Evolutionary conservation across 2,888 invertebrate genomes (phyloP).

Genomic region (Conus canariensis): DNA sequence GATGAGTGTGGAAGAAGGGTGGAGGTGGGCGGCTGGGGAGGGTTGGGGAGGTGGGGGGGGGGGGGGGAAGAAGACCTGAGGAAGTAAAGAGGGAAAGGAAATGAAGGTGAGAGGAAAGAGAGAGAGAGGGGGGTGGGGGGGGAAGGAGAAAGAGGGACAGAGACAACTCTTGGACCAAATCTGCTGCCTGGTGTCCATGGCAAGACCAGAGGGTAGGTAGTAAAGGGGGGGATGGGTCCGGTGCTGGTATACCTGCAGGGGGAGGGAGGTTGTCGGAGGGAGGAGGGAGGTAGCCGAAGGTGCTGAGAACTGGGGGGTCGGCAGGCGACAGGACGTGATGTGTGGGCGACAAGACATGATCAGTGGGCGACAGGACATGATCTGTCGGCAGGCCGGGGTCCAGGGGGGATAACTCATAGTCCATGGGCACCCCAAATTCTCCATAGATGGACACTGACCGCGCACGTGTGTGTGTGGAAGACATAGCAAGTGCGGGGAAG

Average conservation of each 20-base stretch:
- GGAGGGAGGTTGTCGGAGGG: not conserved
- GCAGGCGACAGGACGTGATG: not conserved
- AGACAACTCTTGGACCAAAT: no score
- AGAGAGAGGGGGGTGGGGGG: no score
- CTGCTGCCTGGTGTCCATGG: no score
- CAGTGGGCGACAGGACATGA: not conserved
- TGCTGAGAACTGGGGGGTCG: not conserved
- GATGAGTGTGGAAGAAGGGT: no score
- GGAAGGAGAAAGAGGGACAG: no score
- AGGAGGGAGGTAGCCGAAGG: not conserved
- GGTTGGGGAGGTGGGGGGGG: no score
- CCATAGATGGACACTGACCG: conserved; percentile 2
- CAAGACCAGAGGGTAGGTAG: no score
- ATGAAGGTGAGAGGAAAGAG: no score
- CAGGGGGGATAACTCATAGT: not conserved
- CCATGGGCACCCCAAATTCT: conserved; percentile 17
- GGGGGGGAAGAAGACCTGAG: no score
- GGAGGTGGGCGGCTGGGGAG: no score
- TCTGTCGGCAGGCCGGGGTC: not conserved
- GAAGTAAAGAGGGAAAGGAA: no score
- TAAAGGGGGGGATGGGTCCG: no score
- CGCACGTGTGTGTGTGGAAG: not conserved
- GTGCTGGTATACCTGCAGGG: not conserved
- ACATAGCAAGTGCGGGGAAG: not conserved
- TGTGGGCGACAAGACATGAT: not conserved